phyloP scores from a whole-genome alignment of 2,888 invertebrate species.

The Gymnoscelis rufifasciata region DNA sequence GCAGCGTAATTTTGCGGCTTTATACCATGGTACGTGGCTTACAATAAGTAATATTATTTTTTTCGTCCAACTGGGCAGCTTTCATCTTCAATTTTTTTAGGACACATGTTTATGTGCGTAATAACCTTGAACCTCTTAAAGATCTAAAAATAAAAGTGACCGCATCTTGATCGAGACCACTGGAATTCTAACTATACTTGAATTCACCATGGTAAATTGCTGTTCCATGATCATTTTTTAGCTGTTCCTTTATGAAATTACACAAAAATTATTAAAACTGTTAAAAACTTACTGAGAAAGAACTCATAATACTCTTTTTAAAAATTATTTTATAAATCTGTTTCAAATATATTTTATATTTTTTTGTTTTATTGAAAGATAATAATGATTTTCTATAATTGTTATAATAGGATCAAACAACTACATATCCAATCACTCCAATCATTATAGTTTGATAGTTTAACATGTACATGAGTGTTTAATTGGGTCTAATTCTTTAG shows the following conservation, averaged over 20 bases:
- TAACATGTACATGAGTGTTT: too few species aligned
- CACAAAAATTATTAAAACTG: too few species aligned
- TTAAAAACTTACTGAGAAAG: too few species aligned
- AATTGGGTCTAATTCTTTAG: constrained; percentile 38
- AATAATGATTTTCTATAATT: too few species aligned
- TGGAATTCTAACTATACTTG: constrained; percentile 1
- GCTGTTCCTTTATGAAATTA: too few species aligned
- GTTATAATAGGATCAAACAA: too few species aligned
- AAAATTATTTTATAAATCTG: too few species aligned
- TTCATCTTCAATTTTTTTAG: constrained; percentile 11
- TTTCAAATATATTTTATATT: too few species aligned
- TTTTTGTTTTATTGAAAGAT: too few species aligned
- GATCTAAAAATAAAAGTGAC: constrained; percentile 61
- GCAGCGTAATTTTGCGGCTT: constrained; percentile 23
- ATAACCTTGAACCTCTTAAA: constrained; percentile 7
- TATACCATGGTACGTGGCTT: constrained; percentile 52
- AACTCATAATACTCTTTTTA: too few species aligned
- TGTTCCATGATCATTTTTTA: too few species aligned
- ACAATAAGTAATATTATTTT: constrained; percentile 19
- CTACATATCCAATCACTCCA: too few species aligned
- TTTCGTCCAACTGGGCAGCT: constrained; percentile 3
- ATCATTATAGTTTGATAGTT: not conserved
- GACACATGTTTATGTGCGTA: not conserved
- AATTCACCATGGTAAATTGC: constrained; percentile 7
- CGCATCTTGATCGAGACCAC: constrained; percentile 19